Evolutionary conservation across 1,140 invertebrate genomes (phyloP).

Genomic region (Magallana angulata): DNA sequence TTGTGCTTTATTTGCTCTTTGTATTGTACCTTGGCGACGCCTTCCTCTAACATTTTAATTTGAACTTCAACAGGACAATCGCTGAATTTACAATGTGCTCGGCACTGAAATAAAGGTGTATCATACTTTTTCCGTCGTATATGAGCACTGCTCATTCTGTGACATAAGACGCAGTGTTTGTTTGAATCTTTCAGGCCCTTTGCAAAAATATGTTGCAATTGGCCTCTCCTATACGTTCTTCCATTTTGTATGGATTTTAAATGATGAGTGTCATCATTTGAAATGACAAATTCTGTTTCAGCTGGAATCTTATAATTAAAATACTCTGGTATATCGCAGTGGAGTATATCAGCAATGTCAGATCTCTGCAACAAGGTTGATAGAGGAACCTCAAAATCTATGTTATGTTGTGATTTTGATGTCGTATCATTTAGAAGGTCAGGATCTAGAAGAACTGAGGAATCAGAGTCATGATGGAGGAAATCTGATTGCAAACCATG

Average conservation of each 20-base stretch:
- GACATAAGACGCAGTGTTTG: conserved; percentile 5
- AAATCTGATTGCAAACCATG: no score
- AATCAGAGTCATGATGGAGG: no score
- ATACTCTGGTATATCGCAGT: no score
- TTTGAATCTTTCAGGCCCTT: background rate
- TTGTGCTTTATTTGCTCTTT: background rate
- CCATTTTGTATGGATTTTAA: background rate
- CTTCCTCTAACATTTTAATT: background rate
- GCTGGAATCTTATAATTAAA: background rate
- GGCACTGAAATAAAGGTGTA: background rate
- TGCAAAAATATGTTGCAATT: conserved; percentile 3
- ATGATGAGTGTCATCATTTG: background rate
- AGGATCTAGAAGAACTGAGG: no score
- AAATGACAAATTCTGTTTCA: background rate
- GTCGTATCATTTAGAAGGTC: no score
- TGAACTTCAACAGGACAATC: conserved; percentile 5
- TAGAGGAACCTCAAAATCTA: no score
- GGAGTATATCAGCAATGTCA: no score
- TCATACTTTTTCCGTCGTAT: background rate
- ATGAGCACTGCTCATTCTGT: conserved; percentile 1
- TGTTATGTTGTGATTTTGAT: no score
- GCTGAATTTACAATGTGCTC: background rate
- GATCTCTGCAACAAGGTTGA: no score
- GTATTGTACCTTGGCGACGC: background rate
- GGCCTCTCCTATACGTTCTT: background rate